Percentiles rank a stretch among this genome's conserved stretches.
Conservation (phyloP, 2,888 invertebrate species). For the Cephus sareptanus region DNA sequence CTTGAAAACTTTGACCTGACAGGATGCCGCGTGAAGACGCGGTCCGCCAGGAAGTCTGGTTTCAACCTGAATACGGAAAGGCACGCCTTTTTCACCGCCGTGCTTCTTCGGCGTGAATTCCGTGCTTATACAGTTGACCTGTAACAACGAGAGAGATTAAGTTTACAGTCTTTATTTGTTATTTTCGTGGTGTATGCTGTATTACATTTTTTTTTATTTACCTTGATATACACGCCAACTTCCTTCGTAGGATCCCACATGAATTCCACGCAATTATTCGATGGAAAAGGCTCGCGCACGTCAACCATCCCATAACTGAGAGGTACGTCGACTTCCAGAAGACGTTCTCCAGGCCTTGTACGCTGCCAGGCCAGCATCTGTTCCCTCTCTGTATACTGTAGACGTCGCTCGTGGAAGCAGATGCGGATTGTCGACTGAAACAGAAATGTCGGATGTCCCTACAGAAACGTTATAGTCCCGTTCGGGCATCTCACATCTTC, state of each 20-base stretch:
- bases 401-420: slow-evolving; percentile 94
- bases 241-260: slow-evolving; percentile 97
- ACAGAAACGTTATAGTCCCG: slow-evolving; percentile 47
- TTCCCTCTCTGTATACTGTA: slow-evolving; percentile 95
- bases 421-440: slow-evolving; percentile 88
- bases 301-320: slow-evolving; percentile 92
- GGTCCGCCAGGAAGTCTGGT: slow-evolving; percentile 76
- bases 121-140: slow-evolving; percentile 96
- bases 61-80: slow-evolving; percentile 95
- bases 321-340: slow-evolving; percentile 93
- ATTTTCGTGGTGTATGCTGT: neutral
- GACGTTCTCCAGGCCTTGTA: slow-evolving; percentile 89
- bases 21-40: slow-evolving; percentile 92
- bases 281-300: slow-evolving; percentile 78
- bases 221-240: slow-evolving; percentile 94
- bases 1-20: slow-evolving; percentile 95
- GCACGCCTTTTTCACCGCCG: slow-evolving; percentile 98
- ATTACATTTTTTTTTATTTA: slow-evolving; percentile 53
- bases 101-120: slow-evolving; percentile 98
- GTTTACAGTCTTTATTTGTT: neutral
- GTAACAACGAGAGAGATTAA: slow-evolving; percentile 31
- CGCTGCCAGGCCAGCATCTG: slow-evolving; percentile 93
- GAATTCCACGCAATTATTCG: slow-evolving; percentile 85
- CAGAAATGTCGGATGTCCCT: slow-evolving; percentile 45
- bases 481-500: slow-evolving; percentile 49